phyloP scores from a whole-genome alignment of 2,113 vertebrate species.

The Varanus komodoensis region DNA sequence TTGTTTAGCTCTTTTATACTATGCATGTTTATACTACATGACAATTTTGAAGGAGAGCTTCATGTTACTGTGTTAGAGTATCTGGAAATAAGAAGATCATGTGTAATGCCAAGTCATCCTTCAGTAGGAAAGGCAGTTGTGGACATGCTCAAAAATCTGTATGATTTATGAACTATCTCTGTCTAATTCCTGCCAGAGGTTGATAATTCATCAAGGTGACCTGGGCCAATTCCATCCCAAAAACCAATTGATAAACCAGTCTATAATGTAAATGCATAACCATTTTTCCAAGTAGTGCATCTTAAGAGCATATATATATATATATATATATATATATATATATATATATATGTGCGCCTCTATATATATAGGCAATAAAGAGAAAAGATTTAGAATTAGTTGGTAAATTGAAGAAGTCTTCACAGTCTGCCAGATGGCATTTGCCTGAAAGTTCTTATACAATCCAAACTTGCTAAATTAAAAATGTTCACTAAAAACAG shows the following conservation, averaged over 20 bases:
- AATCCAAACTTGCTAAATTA: conserved; percentile 1
- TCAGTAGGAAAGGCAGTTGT: not conserved
- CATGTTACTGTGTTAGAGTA: not conserved
- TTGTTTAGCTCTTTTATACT: not conserved
- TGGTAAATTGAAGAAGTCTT: not conserved
- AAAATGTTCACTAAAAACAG: not conserved
- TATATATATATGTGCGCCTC: too few relatives aligned
- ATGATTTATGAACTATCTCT: not conserved
- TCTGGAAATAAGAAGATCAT: not conserved
- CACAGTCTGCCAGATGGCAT: conserved; percentile 4
- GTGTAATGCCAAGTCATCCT: not conserved
- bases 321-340: too few relatives aligned
- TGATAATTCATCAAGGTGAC: not conserved
- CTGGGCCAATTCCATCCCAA: not conserved
- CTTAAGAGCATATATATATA: not conserved
- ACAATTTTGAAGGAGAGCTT: not conserved
- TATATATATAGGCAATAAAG: not conserved
- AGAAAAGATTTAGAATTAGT: not conserved
- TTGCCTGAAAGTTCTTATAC: not conserved
- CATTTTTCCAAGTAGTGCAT: not conserved
- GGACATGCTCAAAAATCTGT: not conserved
- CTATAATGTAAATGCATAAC: not conserved
- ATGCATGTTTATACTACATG: not conserved
- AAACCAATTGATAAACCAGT: not conserved
- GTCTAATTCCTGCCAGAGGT: not conserved